Evolutionary conservation across 1,140 invertebrate species (phyloP), one percentile per base, ranked within the genome.

Genomic region (Papilio polytes): DNA sequence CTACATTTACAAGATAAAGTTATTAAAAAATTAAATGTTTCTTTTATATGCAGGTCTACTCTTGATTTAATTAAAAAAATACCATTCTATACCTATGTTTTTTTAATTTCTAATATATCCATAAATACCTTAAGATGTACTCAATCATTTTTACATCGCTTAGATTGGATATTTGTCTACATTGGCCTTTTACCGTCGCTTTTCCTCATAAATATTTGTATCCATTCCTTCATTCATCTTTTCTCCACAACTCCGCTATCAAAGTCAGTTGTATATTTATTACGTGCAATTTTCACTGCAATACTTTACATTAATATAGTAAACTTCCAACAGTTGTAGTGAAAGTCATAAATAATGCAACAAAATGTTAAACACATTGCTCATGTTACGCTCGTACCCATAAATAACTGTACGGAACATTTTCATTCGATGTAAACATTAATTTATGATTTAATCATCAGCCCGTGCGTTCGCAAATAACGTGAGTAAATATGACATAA

Each of bases 401-500:
- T 78, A 66, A 78, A 78, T 78, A 78, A 78, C 36, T 59, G 53
- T 78, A 78, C 59, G 77, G 77, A 63, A 78, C 77, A 66, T 78
- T 78, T 78, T 78, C 77, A 78, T 78, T 78, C 77, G 77, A 78
- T 78, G 77, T 78, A 66, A 78, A 78, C 77, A 78, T 78, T 66
- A 78, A 78, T 78, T 78, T 78, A 78, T 78, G 77, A 78, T 78
- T 78, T 78, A 78, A 78, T 78, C 77, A 78, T 78, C 56, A 22
- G 77, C 77, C 31, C 56, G 77, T 78, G 77, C 36, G 76, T 78
- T 36, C 56, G 56, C 77, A 78, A 78, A 78, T 78, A 78, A 66
- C 46, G 77, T 26, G 36, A 78, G 56, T 44, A 46, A 78, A 78
- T 78, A 66, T 44, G 44, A 78, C 77, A 31, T 78, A 59, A 78